A percentile compares a stretch with the other conserved stretches of the same genome.
These are phyloP conservation scores for Nezara viridula DNA, from an alignment of 2,888 invertebrate species.

Conservation along the genomic window DNA sequence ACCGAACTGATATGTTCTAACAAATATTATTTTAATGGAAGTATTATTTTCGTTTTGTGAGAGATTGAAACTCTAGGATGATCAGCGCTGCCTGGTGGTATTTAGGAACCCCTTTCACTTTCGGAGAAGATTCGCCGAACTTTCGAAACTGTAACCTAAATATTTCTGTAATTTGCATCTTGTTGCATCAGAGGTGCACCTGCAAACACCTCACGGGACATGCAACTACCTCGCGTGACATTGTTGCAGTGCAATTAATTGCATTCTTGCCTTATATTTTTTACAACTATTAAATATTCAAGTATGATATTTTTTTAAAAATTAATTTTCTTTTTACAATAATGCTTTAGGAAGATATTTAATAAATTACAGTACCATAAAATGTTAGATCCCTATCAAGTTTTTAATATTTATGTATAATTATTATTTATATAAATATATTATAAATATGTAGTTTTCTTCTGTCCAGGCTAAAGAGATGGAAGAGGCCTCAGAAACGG, in stretches of 20 bases:
- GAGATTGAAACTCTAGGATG: background rate
- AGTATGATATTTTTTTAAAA: no score
- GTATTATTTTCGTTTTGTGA: no score
- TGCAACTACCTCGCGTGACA: background rate
- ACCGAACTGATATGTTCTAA: no score
- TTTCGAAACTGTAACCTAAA: constrained; percentile 55
- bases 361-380: no score
- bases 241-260: background rate
- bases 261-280: background rate
- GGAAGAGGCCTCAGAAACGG: background rate
- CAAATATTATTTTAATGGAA: no score
- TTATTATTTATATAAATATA: no score
- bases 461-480: constrained; percentile 4
- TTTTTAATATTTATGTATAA: no score
- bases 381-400: no score
- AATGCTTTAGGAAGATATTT: no score
- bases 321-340: no score
- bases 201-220: background rate
- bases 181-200: background rate
- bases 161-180: constrained; percentile 51
- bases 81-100: background rate
- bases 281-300: no score
- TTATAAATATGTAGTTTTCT: background rate
- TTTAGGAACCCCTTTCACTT: constrained; percentile 12
- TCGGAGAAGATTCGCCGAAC: constrained; percentile 3